Evolutionary conservation across 2,113 vertebrate genomes (phyloP), one percentile per base, ranked within the genome.

Genomic region (Emydocephalus ijimae): DNA sequence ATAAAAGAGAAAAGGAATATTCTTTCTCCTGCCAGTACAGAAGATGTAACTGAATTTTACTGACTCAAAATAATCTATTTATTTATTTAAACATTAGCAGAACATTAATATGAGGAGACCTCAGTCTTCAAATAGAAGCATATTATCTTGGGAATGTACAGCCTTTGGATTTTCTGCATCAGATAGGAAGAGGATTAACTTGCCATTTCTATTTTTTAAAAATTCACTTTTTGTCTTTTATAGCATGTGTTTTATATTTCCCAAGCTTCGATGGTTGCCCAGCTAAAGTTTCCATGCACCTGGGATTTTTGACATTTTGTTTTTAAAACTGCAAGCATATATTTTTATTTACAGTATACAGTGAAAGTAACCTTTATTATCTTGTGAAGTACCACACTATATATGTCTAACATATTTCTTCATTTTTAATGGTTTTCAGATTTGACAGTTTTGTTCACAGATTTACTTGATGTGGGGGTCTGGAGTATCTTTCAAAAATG

Each of bases 281-380:
- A 95, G 54, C 93, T 92, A 93, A 43, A 6, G 48, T 88, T 45
- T 45, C 94, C 89, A 34, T 54, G 39, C 81, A 85, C 91, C 23
- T 21, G 56, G 56, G 90, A 94, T 93, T 93, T 92, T 89, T 86
- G 89, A 86, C 34, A 91, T 93, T 96, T 89, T 93, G 5, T 91
- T 61, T 94, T 94, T 93, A 34, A 81, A 93, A 93, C 45, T 50
- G 54, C 69, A 94, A 88, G 87, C 34, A 48, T 95, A 26, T 18
- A 26, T 29, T 95, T 94, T 92, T 9, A 0, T 95, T 96, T 94
- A 91, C 55, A n/a, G 64, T 69, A 34, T 87, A 54, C 56, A 90
- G 64, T 15, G 45, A 96, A 94, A 96, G 92, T 87, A 94, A 43
- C 1, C 6, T 92, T 87, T 69, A 26, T 93, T 96, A 88, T 94